phyloP scores from a whole-genome alignment of 1,140 invertebrate species.

The Cataglyphis hispanica region DNA sequence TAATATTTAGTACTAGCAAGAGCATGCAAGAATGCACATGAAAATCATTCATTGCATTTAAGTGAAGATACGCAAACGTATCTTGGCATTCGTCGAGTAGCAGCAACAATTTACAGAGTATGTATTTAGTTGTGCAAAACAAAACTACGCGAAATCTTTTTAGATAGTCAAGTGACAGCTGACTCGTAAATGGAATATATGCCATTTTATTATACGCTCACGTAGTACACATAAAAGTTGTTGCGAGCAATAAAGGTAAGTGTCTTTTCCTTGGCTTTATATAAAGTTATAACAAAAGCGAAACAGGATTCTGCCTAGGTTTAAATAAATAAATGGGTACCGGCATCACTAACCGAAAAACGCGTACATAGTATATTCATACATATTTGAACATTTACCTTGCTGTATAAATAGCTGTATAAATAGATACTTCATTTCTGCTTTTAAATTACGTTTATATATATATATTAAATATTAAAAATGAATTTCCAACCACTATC shows the following conservation, averaged over 20 bases:
- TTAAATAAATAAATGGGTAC: neutral
- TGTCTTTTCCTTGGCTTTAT: conserved; percentile 25
- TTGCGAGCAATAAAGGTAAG: neutral
- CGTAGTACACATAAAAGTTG: conserved; percentile 38
- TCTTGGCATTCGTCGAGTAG: neutral
- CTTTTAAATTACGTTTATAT: too few relatives aligned
- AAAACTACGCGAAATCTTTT: conserved; percentile 7
- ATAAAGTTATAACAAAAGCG: conserved; percentile 22
- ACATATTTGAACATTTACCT: conserved; percentile 8
- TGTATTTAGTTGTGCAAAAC: conserved; percentile 20
- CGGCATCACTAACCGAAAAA: neutral
- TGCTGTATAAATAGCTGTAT: neutral
- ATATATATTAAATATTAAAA: too few relatives aligned
- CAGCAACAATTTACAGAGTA: neutral
- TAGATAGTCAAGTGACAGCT: neutral
- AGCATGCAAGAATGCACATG: neutral
- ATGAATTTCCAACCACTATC: neutral
- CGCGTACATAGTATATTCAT: conserved; percentile 13
- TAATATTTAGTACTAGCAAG: conserved; percentile 22
- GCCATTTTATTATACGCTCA: conserved; percentile 26
- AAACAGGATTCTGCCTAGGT: neutral
- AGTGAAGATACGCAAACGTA: neutral
- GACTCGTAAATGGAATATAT: conserved; percentile 18
- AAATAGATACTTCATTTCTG: neutral
- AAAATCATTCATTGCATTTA: neutral